Evolutionary conservation across 2,113 vertebrate genomes (phyloP).

Genomic region (Salvator merianae): DNA sequence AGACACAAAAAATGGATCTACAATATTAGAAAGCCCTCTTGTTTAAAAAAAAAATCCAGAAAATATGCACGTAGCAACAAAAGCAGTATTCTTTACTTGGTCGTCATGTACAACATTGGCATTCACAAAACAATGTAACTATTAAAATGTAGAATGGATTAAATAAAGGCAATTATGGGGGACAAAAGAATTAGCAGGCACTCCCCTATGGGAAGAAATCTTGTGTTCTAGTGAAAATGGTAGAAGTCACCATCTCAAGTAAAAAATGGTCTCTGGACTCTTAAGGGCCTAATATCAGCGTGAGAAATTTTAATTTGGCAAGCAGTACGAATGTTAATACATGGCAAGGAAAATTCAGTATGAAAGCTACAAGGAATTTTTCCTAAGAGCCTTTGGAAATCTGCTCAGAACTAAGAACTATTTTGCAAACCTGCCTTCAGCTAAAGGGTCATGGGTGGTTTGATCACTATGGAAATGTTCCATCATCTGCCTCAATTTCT

Average conservation of each 20-base stretch:
- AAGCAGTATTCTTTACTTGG: neutral
- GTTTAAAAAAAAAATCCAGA: neutral
- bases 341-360: neutral
- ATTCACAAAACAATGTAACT: neutral
- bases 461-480: neutral
- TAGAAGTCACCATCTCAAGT: neutral
- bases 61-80: neutral
- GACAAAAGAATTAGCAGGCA: neutral
- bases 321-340: neutral
- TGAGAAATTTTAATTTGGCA: neutral
- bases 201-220: neutral
- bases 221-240: too few relatives aligned
- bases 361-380: neutral
- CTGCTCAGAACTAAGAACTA: neutral
- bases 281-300: too few relatives aligned
- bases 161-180: neutral
- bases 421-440: neutral
- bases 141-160: neutral
- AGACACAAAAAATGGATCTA: neutral
- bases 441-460: neutral
- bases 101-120: neutral
- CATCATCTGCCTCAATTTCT: too few relatives aligned
- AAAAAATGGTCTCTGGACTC: neutral
- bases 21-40: neutral
- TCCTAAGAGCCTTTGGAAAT: too few relatives aligned